Conservation (phyloP, 2,113 vertebrate genomes). For the Oryzias javanicus region DNA sequence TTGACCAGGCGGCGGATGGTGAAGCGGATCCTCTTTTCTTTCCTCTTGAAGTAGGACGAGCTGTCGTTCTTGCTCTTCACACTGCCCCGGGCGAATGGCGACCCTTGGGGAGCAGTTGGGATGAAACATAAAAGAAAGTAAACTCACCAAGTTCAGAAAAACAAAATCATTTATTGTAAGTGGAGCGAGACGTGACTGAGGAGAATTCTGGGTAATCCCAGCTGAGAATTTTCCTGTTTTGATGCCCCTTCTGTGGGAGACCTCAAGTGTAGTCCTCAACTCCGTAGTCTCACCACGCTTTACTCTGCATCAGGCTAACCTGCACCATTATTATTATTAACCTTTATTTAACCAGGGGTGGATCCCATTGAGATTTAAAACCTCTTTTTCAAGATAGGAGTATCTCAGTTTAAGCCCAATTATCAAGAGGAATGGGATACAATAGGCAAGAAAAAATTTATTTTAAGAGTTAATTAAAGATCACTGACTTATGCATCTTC, state of each 20-base stretch:
- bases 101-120: conserved; percentile 80
- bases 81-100: conserved; percentile 89
- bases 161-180: neutral
- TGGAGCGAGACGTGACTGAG: too few relatives aligned
- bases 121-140: conserved; percentile 36
- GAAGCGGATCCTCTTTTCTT: conserved; percentile 94
- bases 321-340: too few relatives aligned
- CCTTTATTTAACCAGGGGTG: too few relatives aligned
- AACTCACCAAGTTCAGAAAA: conserved; percentile 27
- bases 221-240: neutral
- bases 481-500: conserved; percentile 43
- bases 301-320: conserved; percentile 6
- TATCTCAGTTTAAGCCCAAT: conserved; percentile 56
- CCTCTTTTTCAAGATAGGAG: too few relatives aligned
- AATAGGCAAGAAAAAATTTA: conserved; percentile 56
- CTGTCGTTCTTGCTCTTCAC: conserved; percentile 91
- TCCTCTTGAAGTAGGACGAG: conserved; percentile 90
- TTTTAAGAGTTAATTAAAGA: conserved; percentile 59
- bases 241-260: neutral
- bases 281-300: neutral
- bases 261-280: neutral
- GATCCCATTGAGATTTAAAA: too few relatives aligned
- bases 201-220: too few relatives aligned
- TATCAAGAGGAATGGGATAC: conserved; percentile 52
- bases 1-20: conserved; percentile 95